Percentiles rank a stretch among this genome's conserved stretches.
Conservation (phyloP, 2,797 vertebrate species). For the Triplophysa yarkandensis region DNA sequence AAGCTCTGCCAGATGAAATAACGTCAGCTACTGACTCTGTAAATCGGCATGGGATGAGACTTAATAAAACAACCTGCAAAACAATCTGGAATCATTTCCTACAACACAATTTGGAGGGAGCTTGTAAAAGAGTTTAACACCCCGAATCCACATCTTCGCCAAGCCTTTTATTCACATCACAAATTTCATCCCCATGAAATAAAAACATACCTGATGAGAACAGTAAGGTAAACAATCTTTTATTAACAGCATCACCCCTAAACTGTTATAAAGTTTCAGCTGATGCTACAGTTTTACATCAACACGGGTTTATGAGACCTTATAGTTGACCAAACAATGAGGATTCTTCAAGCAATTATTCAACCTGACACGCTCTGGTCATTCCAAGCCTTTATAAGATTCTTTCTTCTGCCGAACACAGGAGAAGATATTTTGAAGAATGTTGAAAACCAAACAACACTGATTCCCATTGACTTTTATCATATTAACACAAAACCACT, state of each 20-base stretch:
- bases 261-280: not conserved
- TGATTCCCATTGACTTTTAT: no score
- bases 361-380: not conserved
- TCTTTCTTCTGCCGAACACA: no score
- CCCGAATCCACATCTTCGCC: constrained; percentile 53
- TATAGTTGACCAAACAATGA: not conserved
- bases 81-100: constrained; percentile 70
- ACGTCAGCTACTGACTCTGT: constrained; percentile 44
- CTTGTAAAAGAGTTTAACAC: constrained; percentile 64
- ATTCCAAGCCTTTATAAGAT: no score
- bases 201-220: not conserved
- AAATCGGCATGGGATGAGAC: constrained; percentile 50
- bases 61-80: constrained; percentile 66
- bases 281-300: not conserved
- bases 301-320: no score
- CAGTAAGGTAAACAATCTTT: not conserved
- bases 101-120: constrained; percentile 58
- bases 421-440: no score
- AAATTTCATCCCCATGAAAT: constrained; percentile 43
- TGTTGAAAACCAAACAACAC: no score
- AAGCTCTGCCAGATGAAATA: constrained; percentile 47
- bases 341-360: not conserved
- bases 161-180: constrained; percentile 42
- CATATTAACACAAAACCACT: no score
- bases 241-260: constrained; percentile 6